Percentiles rank a stretch among this genome's conserved stretches.
phyloP scores from a whole-genome alignment of 2,888 invertebrate species.

The Lasiommata megera region DNA sequence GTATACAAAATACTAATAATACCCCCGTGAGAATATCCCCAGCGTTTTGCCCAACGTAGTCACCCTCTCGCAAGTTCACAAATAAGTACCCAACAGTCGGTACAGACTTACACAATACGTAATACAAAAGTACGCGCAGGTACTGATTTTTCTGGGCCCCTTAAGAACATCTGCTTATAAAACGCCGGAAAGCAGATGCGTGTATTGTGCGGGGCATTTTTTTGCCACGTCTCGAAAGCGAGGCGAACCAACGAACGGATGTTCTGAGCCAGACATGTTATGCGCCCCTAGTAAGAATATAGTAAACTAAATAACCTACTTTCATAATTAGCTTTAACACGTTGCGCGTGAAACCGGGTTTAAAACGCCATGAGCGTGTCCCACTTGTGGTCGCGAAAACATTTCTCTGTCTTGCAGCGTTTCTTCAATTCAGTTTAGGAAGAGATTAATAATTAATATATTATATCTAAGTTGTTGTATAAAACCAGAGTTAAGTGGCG shows the following conservation, averaged over 20 bases:
- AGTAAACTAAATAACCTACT: no score
- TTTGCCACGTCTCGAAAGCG: conserved; percentile 37
- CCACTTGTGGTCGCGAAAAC: no score
- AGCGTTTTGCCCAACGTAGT: conserved; percentile 23
- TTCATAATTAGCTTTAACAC: no score
- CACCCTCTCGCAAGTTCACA: conserved; percentile 56
- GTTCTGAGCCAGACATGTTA: conserved; percentile 30
- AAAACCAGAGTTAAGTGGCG: no score
- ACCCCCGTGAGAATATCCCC: conserved; percentile 34
- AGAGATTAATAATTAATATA: no score
- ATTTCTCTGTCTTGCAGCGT: no score
- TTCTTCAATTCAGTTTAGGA: no score
- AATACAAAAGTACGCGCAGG: conserved; percentile 54
- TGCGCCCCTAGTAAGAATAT: neutral
- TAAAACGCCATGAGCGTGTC: no score
- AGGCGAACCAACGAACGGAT: conserved; percentile 31
- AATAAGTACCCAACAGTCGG: conserved; percentile 42
- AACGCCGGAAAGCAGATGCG: conserved; percentile 68
- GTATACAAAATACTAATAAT: conserved; percentile 4
- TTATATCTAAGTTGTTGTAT: no score
- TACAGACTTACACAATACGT: conserved; percentile 35
- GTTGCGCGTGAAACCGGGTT: no score
- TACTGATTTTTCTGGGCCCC: conserved; percentile 59
- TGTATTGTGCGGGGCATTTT: conserved; percentile 54
- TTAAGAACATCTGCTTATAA: conserved; percentile 60